Evolutionary conservation across 2,113 vertebrate species (phyloP), one percentile per base, ranked within the genome.

Genomic region (Heterotis niloticus): DNA sequence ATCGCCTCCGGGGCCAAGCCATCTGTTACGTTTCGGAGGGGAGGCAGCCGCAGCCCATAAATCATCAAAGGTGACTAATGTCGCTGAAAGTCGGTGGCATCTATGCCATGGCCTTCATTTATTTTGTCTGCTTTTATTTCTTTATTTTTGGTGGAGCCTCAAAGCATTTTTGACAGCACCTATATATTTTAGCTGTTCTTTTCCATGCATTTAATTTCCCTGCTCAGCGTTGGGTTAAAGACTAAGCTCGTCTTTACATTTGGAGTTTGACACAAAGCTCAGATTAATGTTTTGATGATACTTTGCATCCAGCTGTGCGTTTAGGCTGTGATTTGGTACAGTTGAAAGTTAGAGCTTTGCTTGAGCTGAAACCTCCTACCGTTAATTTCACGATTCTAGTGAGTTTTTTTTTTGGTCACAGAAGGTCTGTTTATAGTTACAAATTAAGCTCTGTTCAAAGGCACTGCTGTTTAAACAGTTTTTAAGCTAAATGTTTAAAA

Each of bases 11-110:
- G 78, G 78, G 71, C 71, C 1, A 9, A 23, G 62, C 78, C 78
- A 75, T 79, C 78, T 79, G 71, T 65, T 75, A 57, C 51, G 44
- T 54, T 79, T 62, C 20, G 71, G 62, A 79, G 64, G 23, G 78
- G 78, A 65, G 34, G 70, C 57, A 56, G 71, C 24, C 74, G 34
- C 57, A 64, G 20, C 51, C 66, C 57, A 28, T 74, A 67, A 65
- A 52, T 67, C 62, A 26, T 75, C 62, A 17, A 56, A 75, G 62
- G 78, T 75, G 78, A 66, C 62, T 66, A 77, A 54, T 67, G 62
- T 56, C 1, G 17, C 64, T 34, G 29, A 77, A 64, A 72, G 54
- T 72, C 10, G 51, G 5, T 20, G 20, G 29, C 60, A 60, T 7
- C 16, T 59, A 57, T 10, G 5, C 20, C n/a, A 60, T 54, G 1